Conservation (phyloP, 2,888 invertebrate genomes). For the Oscheius onirici region DNA sequence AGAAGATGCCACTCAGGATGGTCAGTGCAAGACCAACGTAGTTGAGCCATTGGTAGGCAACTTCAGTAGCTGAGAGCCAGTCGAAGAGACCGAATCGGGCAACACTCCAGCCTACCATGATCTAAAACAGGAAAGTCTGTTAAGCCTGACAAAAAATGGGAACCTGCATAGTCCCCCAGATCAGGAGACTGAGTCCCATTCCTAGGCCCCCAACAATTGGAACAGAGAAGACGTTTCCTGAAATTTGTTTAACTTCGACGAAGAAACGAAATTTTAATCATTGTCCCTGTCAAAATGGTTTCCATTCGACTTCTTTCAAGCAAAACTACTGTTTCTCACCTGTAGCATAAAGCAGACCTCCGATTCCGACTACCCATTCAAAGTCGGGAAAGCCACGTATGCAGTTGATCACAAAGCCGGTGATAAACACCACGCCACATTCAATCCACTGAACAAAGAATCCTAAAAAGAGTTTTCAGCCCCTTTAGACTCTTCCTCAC, state of each 20-base stretch:
- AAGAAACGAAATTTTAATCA: no score
- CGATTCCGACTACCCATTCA: conserved; percentile 60
- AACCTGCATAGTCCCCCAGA: conserved; percentile 67
- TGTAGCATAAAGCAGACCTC: conserved; percentile 66
- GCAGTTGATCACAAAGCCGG: conserved; percentile 61
- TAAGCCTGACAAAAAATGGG: background rate
- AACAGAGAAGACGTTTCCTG: conserved; percentile 66
- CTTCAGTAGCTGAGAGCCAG: conserved; percentile 53
- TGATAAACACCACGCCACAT: conserved; percentile 63
- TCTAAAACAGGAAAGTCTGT: conserved; percentile 39
- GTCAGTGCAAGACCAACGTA: conserved; percentile 64
- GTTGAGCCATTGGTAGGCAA: conserved; percentile 59
- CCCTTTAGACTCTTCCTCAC: conserved; percentile 34
- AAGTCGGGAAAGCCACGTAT: conserved; percentile 63
- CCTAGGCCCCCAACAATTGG: conserved; percentile 66
- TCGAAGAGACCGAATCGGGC: conserved; percentile 67
- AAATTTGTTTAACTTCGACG: no score
- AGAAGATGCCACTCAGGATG: conserved; percentile 46
- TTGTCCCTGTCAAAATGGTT: no score
- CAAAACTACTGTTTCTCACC: conserved; percentile 39
- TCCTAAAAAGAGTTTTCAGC: conserved; percentile 39
- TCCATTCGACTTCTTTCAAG: no score
- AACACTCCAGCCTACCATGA: conserved; percentile 67
- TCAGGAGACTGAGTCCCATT: conserved; percentile 66
- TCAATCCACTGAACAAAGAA: conserved; percentile 69